Conservation (phyloP, 2,113 vertebrate genomes). For the Passer montanus region DNA sequence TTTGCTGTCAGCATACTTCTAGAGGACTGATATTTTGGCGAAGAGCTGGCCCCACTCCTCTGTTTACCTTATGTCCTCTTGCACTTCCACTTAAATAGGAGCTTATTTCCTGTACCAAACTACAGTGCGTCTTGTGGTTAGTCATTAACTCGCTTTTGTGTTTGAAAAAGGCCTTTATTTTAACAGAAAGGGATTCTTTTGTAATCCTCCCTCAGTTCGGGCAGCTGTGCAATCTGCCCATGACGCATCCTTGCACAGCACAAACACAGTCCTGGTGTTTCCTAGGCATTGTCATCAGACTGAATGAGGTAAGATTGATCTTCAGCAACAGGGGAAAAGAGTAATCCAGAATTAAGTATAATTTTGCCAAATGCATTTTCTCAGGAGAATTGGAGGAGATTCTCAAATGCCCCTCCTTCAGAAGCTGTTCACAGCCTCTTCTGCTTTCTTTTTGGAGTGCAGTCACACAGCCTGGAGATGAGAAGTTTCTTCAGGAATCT, state of each 20-base stretch:
- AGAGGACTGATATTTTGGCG: not conserved
- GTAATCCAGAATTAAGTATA: not conserved
- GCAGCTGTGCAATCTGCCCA: not conserved
- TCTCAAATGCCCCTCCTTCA: not conserved
- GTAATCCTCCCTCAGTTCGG: fast-evolving
- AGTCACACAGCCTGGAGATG: not conserved
- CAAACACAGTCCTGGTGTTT: not conserved
- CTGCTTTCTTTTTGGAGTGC: not conserved
- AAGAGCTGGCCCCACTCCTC: not conserved
- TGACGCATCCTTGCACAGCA: not conserved
- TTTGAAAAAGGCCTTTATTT: not conserved
- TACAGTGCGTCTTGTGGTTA: fast-evolving
- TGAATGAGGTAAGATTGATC: not conserved
- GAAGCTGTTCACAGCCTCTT: not conserved
- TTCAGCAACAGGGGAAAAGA: not conserved
- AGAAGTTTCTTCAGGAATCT: not conserved
- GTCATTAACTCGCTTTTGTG: not conserved
- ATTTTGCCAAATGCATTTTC: not conserved
- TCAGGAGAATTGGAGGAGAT: not conserved
- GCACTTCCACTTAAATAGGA: not conserved
- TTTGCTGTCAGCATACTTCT: not conserved
- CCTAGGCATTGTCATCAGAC: not conserved
- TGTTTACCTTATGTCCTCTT: not conserved
- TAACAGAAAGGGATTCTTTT: not conserved
- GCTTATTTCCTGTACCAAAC: slow-evolving; percentile 30